Evolutionary conservation across 1,140 invertebrate species (phyloP).

Genomic region (Anoplophora glabripennis): DNA sequence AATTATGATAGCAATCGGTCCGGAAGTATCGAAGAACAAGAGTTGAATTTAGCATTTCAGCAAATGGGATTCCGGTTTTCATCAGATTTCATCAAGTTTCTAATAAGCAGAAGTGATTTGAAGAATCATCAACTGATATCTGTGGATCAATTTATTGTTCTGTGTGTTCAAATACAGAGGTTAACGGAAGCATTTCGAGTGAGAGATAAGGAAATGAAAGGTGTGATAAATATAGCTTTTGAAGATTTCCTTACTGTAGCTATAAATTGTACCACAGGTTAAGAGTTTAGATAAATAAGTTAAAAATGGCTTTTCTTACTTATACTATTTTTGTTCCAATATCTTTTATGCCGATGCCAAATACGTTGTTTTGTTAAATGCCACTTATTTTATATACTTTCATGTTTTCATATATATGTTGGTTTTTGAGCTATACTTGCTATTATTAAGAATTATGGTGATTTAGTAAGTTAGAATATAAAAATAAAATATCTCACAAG

Average conservation of each 20-base stretch:
- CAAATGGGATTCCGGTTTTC: constrained; percentile 89
- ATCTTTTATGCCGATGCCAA: too few species aligned
- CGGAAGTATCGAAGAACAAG: constrained; percentile 76
- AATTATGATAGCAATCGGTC: constrained; percentile 80
- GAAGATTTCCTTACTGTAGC: constrained; percentile 82
- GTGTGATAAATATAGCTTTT: constrained; percentile 75
- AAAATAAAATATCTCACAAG: too few species aligned
- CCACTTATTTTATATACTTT: too few species aligned
- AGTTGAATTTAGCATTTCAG: constrained; percentile 67
- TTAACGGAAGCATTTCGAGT: constrained; percentile 80
- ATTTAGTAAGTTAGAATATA: too few species aligned
- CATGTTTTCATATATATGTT: too few species aligned
- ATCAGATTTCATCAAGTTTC: constrained; percentile 71
- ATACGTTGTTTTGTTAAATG: too few species aligned
- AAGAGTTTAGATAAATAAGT: too few species aligned
- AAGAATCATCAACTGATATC: constrained; percentile 63
- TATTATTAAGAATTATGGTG: too few species aligned
- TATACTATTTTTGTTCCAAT: too few species aligned
- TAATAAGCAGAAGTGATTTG: constrained; percentile 68
- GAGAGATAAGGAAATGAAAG: constrained; percentile 71
- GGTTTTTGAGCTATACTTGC: too few species aligned
- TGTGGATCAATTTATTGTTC: constrained; percentile 84
- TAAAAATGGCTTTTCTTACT: too few species aligned
- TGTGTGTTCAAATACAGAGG: constrained; percentile 82
- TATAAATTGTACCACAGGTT: constrained; percentile 61